These are phyloP conservation scores for Pantherophis vulpinus DNA, from an alignment of 2,797 vertebrate genomes.

Conservation along the genomic window DNA sequence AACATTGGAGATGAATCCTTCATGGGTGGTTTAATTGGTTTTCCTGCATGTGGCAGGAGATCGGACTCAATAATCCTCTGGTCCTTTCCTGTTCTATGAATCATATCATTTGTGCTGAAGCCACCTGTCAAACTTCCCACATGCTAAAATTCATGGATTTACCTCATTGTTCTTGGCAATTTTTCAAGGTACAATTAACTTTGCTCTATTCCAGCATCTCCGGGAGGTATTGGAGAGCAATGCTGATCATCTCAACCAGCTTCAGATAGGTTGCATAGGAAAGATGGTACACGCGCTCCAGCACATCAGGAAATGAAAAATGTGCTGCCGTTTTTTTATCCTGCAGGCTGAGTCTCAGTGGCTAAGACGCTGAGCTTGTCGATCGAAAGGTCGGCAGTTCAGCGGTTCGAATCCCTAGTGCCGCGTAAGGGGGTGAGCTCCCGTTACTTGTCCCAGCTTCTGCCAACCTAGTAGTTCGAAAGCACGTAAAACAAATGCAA, in stretches of 20 bases:
- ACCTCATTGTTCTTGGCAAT: not conserved
- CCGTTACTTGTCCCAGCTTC: too few relatives aligned
- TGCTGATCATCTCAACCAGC: not conserved
- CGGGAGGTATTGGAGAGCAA: not conserved
- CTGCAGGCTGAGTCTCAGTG: not conserved
- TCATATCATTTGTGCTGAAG: not conserved
- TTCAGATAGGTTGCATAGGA: not conserved
- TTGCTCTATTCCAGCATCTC: not conserved
- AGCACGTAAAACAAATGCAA: too few relatives aligned
- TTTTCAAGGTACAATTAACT: not conserved
- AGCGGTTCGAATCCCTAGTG: too few relatives aligned
- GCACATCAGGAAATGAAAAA: not conserved
- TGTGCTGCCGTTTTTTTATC: not conserved
- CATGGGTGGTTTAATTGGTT: not conserved
- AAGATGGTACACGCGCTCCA: not conserved
- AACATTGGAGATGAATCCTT: not conserved
- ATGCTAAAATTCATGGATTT: not conserved
- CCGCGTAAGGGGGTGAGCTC: too few relatives aligned
- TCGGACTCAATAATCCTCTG: not conserved
- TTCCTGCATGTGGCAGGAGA: not conserved
- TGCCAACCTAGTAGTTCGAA: too few relatives aligned
- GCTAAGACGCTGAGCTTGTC: too few relatives aligned
- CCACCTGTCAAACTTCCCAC: constrained; percentile 1
- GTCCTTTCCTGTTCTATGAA: not conserved
- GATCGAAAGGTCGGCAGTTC: too few relatives aligned